These are phyloP conservation scores for Drosophila santomea DNA, from an alignment of 1,140 invertebrate genomes.

Conservation along the genomic window DNA sequence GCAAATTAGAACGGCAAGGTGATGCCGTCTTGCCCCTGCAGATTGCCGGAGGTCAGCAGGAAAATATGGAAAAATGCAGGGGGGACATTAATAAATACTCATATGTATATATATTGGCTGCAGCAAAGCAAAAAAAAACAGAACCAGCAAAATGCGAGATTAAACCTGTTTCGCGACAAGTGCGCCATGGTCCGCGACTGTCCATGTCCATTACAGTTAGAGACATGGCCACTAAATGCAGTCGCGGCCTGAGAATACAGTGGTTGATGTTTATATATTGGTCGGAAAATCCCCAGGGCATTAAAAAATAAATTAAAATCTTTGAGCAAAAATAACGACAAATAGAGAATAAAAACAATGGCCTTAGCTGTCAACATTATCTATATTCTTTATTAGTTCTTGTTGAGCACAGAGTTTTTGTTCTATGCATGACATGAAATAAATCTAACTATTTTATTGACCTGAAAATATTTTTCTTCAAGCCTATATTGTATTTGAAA, in stretches of 20 bases:
- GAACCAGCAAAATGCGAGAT: conserved; percentile 34
- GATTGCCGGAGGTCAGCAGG: conserved; percentile 73
- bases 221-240: conserved; percentile 73
- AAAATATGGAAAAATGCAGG: conserved; percentile 81
- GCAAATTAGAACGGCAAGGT: conserved; percentile 79
- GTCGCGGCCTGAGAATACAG: conserved; percentile 27
- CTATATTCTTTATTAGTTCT: background rate
- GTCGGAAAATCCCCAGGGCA: background rate
- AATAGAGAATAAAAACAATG: background rate
- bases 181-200: conserved; percentile 49
- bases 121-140: conserved; percentile 31
- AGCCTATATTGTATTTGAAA: background rate
- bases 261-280: conserved; percentile 6
- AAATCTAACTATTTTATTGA: background rate
- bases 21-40: conserved; percentile 54
- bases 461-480: background rate
- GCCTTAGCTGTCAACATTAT: background rate
- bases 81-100: conserved; percentile 59
- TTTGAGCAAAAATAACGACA: no score
- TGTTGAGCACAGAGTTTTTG: background rate
- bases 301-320: background rate
- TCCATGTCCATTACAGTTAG: conserved; percentile 72
- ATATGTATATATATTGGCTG: conserved; percentile 43
- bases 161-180: conserved; percentile 76
- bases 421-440: background rate